phyloP scores from a whole-genome alignment of 2,113 vertebrate genomes.

The Pteropus alecto region DNA sequence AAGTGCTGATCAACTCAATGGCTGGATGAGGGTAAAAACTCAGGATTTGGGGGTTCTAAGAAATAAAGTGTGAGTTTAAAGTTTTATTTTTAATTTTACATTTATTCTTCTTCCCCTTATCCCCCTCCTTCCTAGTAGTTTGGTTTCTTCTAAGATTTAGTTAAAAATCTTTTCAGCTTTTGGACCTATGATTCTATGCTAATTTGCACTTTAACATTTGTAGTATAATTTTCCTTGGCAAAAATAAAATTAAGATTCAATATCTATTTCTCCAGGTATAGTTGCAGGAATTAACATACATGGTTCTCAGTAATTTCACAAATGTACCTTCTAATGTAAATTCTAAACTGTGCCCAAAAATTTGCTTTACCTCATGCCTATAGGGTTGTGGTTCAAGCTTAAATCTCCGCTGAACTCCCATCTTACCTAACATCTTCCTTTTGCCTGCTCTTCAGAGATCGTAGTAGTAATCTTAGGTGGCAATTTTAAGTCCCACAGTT shows the following conservation, averaged over 20 bases:
- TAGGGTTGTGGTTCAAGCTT: background rate
- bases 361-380: background rate
- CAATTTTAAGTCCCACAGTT: background rate
- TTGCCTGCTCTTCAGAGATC: background rate
- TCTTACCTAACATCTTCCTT: background rate
- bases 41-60: background rate
- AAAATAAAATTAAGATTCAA: background rate
- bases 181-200: background rate
- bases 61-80: background rate
- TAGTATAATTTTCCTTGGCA: background rate
- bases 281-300: background rate
- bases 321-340: background rate
- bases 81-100: background rate
- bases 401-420: background rate
- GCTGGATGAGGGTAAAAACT: background rate
- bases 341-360: background rate
- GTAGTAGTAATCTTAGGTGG: background rate
- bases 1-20: background rate
- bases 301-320: background rate
- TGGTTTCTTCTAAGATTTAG: background rate
- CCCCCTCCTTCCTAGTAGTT: background rate
- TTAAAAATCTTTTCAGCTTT: conserved; percentile 13
- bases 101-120: background rate
- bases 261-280: background rate
- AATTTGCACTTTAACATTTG: conserved; percentile 31